phyloP scores from a whole-genome alignment of 1,140 invertebrate species.

The Polyergus mexicanus region DNA sequence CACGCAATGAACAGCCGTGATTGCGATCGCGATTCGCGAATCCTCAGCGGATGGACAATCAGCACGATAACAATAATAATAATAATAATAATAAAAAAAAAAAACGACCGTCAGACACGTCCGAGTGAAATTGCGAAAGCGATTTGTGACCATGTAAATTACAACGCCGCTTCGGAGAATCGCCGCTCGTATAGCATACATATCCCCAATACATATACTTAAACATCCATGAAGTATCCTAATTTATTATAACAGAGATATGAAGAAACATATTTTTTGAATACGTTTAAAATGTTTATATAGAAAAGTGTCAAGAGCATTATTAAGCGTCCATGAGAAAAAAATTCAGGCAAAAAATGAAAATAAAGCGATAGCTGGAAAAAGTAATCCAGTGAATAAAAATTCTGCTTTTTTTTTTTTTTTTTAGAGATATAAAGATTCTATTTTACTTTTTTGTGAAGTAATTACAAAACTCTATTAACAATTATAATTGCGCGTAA shows the following conservation, averaged over 20 bases:
- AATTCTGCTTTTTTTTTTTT: background rate
- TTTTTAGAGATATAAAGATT: slow-evolving; percentile 11
- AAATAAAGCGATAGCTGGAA: background rate
- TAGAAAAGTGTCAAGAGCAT: background rate
- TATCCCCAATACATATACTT: slow-evolving; percentile 18
- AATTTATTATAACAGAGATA: slow-evolving; percentile 5
- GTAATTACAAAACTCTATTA: slow-evolving; percentile 8
- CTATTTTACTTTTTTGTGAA: background rate
- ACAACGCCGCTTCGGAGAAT: slow-evolving; percentile 35
- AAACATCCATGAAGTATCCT: slow-evolving; percentile 1
- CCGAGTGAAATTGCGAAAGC: slow-evolving; percentile 55
- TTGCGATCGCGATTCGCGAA: slow-evolving; percentile 58
- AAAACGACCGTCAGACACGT: slow-evolving; percentile 37
- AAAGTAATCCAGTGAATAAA: no score
- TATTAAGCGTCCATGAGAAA: background rate
- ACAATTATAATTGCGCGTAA: background rate
- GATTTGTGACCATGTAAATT: slow-evolving; percentile 62
- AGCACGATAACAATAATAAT: no score
- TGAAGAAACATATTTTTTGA: background rate
- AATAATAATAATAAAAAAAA: background rate
- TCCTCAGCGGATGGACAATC: slow-evolving; percentile 28
- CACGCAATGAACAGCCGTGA: slow-evolving; percentile 24
- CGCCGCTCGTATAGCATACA: slow-evolving; percentile 2
- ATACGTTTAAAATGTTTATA: background rate
- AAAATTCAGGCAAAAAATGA: no score